These are phyloP conservation scores for Elaphurus davidianus DNA, from an alignment of 2,113 vertebrate genomes.

Conservation along the genomic window DNA sequence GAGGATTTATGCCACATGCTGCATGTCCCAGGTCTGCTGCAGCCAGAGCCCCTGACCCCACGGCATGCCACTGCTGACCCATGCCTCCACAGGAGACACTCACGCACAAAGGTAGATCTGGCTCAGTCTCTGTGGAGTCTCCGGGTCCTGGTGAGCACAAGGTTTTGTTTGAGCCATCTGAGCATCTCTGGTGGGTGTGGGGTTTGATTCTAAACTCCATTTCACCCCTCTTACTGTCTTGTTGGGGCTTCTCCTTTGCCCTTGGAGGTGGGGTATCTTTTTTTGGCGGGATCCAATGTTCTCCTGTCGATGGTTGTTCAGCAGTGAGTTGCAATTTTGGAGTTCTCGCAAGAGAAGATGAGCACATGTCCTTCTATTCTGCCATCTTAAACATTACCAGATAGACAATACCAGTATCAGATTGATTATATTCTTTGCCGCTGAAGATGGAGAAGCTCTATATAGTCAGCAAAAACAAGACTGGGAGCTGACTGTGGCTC, in stretches of 20 bases:
- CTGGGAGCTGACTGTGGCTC: not conserved
- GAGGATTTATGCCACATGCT: not conserved
- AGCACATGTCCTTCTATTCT: not conserved
- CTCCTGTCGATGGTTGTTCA: not conserved
- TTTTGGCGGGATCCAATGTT: not conserved
- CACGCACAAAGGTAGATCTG: not conserved
- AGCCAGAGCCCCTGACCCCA: not conserved
- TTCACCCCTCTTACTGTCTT: not conserved
- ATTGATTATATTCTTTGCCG: not conserved
- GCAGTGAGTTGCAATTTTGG: not conserved
- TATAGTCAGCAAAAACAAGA: not conserved
- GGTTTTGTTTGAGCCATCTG: not conserved
- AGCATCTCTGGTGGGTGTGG: not conserved
- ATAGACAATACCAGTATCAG: not conserved
- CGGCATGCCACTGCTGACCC: accelerated
- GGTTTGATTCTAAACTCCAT: not conserved
- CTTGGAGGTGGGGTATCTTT: not conserved
- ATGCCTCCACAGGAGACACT: not conserved
- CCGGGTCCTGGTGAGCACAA: not conserved
- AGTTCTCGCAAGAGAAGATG: not conserved
- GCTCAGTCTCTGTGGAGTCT: not conserved
- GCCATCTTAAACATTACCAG: not conserved
- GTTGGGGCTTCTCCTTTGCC: not conserved
- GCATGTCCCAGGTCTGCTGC: not conserved
- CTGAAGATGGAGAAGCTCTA: not conserved